A percentile compares a stretch with the other conserved stretches of the same genome.
These are phyloP conservation scores for Drosophila tropicalis DNA, from an alignment of 1,140 invertebrate species.

Conservation along the genomic window DNA sequence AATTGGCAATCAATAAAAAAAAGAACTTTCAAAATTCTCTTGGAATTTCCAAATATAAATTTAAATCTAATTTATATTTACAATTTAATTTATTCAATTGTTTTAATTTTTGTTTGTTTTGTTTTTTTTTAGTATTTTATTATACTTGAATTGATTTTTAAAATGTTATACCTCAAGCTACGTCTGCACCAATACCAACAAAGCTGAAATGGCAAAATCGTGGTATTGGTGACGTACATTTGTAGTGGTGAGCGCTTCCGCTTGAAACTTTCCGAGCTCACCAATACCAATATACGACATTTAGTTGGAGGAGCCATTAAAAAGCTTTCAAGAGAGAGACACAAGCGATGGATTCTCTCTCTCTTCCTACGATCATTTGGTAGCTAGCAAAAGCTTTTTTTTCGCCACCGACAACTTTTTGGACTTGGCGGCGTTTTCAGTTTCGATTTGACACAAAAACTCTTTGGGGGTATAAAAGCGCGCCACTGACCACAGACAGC, in stretches of 20 bases:
- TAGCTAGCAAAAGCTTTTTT: constrained; percentile 54
- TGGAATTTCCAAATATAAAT: constrained; percentile 63
- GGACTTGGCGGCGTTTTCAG: constrained; percentile 67
- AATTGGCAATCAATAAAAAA: constrained; percentile 6
- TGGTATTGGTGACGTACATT: constrained; percentile 36
- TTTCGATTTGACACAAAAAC: constrained; percentile 83
- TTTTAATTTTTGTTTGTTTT: constrained; percentile 8
- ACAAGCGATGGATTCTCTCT: background rate
- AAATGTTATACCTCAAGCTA: no score
- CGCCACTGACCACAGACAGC: constrained; percentile 86
- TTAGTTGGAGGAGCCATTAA: constrained; percentile 26
- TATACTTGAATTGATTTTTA: constrained; percentile 26
- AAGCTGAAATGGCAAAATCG: background rate
- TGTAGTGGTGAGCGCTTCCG: constrained; percentile 66
- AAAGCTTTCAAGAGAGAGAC: constrained; percentile 52
- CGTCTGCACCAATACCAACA: constrained; percentile 39
- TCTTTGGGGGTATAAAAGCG: constrained; percentile 86
- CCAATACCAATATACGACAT: constrained; percentile 42
- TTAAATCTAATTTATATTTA: constrained; percentile 34
- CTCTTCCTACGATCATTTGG: background rate
- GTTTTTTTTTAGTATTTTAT: constrained; percentile 6
- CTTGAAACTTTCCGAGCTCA: constrained; percentile 56
- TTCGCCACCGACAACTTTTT: constrained; percentile 35
- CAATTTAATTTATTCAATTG: constrained; percentile 54
- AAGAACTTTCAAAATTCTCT: constrained; percentile 40